Evolutionary conservation across 2,888 invertebrate genomes (phyloP).

Genomic region (Holacanthella duospinosa): DNA sequence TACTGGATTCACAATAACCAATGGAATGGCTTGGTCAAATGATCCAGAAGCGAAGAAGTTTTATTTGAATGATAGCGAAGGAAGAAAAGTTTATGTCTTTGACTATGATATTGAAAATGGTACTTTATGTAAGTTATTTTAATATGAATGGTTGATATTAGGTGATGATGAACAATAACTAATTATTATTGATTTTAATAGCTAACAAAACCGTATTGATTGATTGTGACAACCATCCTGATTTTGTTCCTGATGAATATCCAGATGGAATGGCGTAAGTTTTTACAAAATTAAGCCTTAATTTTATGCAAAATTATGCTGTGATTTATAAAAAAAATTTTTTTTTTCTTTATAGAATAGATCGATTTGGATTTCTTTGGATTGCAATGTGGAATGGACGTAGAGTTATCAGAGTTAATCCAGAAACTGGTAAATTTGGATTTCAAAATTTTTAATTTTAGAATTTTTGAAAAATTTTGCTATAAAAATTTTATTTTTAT

Average conservation of each 20-base stretch:
- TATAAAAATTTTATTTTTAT: neutral
- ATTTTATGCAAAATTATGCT: neutral
- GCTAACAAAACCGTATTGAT: slow-evolving; percentile 16
- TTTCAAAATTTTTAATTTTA: slow-evolving; percentile 1
- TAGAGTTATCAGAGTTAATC: slow-evolving; percentile 17
- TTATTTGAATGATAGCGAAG: slow-evolving; percentile 20
- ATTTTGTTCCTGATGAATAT: slow-evolving; percentile 12
- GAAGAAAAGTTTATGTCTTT: slow-evolving; percentile 17
- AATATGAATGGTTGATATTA: too few species aligned
- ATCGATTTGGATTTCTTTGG: slow-evolving; percentile 17
- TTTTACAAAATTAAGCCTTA: neutral
- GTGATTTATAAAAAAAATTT: neutral
- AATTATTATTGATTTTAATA: neutral
- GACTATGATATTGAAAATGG: slow-evolving; percentile 17
- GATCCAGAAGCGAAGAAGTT: slow-evolving; percentile 14
- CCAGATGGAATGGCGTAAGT: slow-evolving; percentile 17
- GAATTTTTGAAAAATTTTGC: neutral
- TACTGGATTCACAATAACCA: slow-evolving; percentile 15
- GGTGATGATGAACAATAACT: too few species aligned
- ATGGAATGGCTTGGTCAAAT: slow-evolving; percentile 21
- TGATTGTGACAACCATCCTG: slow-evolving; percentile 9
- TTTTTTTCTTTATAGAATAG: slow-evolving; percentile 13
- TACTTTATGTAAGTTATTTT: slow-evolving; percentile 12
- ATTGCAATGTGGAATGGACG: slow-evolving; percentile 15
- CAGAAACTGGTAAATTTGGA: too few species aligned